These are phyloP conservation scores for Sminthopsis crassicaudata DNA, from an alignment of 2,113 vertebrate species.

Conservation along the genomic window DNA sequence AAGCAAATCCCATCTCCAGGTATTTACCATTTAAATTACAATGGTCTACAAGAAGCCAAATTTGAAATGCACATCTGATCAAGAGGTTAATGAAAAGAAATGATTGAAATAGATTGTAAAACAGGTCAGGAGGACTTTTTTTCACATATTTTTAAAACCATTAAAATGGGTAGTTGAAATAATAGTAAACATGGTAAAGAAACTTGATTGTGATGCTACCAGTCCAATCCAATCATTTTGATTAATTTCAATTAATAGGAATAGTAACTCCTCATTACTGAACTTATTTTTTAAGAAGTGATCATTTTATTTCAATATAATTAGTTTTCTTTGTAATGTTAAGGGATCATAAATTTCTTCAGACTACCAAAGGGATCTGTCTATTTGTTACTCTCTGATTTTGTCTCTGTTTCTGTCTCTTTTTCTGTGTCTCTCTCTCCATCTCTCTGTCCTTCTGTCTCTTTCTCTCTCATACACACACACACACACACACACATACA, in stretches of 20 bases:
- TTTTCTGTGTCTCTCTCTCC: too few species aligned
- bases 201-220: neutral
- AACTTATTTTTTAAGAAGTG: neutral
- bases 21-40: slow-evolving; percentile 8
- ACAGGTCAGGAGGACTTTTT: neutral
- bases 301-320: neutral
- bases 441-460: too few species aligned
- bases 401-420: too few species aligned
- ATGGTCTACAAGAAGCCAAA: neutral
- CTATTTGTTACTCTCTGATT: too few species aligned
- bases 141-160: neutral
- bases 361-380: neutral
- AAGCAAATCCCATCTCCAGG: neutral
- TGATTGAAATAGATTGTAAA: neutral
- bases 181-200: neutral
- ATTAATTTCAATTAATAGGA: neutral
- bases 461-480: too few species aligned
- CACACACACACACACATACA: neutral
- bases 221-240: neutral
- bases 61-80: neutral
- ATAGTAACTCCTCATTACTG: neutral
- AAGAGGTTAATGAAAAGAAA: neutral
- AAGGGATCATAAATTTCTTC: neutral
- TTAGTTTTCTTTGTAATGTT: neutral
- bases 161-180: neutral